Base-by-base conservation (phyloP, 35 echinoderm and acorn worm species). In the Strongylocentrotus purpuratus region DNA sequence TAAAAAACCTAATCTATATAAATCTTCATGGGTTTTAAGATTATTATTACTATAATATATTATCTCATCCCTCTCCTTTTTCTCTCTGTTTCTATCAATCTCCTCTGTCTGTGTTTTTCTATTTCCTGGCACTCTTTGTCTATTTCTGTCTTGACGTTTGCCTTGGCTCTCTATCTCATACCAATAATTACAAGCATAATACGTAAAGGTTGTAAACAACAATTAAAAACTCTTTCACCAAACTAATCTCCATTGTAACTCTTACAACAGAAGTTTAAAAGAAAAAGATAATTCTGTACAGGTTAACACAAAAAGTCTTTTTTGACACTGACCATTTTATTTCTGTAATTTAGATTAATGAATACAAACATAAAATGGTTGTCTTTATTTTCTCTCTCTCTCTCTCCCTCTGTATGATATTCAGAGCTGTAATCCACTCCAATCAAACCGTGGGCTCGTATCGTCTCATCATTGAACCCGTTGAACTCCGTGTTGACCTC, bases 381-480 rank as follows among this genome's bases (percentile, higher is more conserved):
- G 86, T 52, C 47, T 9, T 28, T 28, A 61, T 94, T 41, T 41
- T 41, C 35, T 86, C 9, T 89, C 47, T 86, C 17, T 95, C 12
- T 93, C 8, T 95, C 71, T 55, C 41, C 32, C 48, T 86, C 41
- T 45, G 41, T 45, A 95, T 95, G 22, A 25, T 45, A 45, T 35
- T 13, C 93, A 99, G 98, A 94, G 98, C 95, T 52, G 94, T 97
- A 12, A 96, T 97, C 5, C 94, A 94, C 15, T 87, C 95, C 31
- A 96, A 97, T 87, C 98, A 99, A 61, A 95, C 94, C 2, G 46
- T 97, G 10, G 97, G 97, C 1, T 86, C 95, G 20, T 97, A 97
- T 58, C 65, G 97, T 47, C 96, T 96, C 20, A 95, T 99, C 31
- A 94, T 99, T 17, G 98, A 97, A 90, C 98, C 98, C 1, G 94